Base-by-base conservation (phyloP, 2,888 invertebrate species). In the Falcaria lacertinaria region DNA sequence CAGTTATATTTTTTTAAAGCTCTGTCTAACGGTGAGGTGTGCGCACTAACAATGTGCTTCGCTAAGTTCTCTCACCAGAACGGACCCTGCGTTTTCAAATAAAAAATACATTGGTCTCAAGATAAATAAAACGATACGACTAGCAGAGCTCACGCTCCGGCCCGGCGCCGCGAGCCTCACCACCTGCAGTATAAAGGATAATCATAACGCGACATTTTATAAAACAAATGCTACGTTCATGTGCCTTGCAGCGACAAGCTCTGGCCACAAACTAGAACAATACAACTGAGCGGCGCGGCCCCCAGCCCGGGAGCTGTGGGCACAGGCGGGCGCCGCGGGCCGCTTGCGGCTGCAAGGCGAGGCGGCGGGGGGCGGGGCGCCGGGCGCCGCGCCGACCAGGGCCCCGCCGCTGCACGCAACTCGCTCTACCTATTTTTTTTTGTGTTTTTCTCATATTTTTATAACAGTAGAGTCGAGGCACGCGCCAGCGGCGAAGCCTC, bases 21-120 rank as follows among this genome's bases (percentile, higher is more conserved):
- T 82, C 72, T 75, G 69, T 56, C 28, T 47, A 13, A 32, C 39
- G 40, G 43, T 34, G 40, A 34, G 38, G 43, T 39, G 50, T 44
- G 48, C 56, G 53, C 44, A 17, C 49, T 14, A 17, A 2, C 32
- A 1, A 16, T 47, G 48, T 59, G 51, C 43, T 52, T 51, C 44
- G 47, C 48, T 55, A 14, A 14, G 42, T 17, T 8, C 72, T 51
- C 71, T 64, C 74, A 58, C 74, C 57, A 51, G 48, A 52, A 66
- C 68, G 61, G 46, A 56, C 61, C 44, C 59, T 57, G 45, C 67
- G 69, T 59, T 61, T 54, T 64, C 79, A 81, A 83, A 82, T 75
- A 74, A 83, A 70, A n/a, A 83, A 83, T 80, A 82, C 80, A 81
- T 87, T 82, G 84, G 85, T 85, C 86, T 83, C 85, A 53, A 74